These are phyloP conservation scores for Mionectes olivaceus DNA, from an alignment of 2,797 vertebrate genomes.

Conservation along the genomic window DNA sequence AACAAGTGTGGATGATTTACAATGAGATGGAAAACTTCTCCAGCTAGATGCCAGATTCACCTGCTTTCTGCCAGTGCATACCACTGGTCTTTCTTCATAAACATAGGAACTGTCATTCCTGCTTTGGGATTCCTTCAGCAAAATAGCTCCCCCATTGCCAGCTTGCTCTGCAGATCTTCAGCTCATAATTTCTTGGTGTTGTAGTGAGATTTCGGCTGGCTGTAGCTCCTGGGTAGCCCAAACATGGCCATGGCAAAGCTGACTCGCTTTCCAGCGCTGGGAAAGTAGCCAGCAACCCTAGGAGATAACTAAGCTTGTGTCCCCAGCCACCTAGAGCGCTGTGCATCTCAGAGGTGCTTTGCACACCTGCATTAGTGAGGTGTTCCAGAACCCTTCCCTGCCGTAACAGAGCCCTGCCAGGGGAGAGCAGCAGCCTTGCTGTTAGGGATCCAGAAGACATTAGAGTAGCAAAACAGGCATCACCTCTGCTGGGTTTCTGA, in stretches of 20 bases:
- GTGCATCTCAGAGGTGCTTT: background rate
- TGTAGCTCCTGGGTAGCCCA: background rate
- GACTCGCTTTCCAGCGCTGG: background rate
- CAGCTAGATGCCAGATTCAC: background rate
- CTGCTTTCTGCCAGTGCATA: background rate
- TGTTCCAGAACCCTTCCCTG: background rate
- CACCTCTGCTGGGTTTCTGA: background rate
- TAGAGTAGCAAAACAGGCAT: background rate
- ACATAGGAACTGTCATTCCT: background rate
- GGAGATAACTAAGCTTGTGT: background rate
- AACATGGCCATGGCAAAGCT: background rate
- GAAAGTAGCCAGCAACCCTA: background rate
- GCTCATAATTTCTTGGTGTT: background rate
- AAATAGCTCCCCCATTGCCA: background rate
- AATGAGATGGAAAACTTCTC: background rate
- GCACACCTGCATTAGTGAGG: background rate
- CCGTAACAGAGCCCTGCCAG: background rate
- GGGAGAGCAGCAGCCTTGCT: background rate
- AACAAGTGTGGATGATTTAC: background rate
- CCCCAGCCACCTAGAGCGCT: background rate
- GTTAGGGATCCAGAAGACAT: background rate
- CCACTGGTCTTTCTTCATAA: background rate
- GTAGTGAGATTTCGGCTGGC: background rate
- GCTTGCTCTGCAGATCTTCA: background rate
- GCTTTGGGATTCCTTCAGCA: background rate